Conservation (phyloP, 2,113 vertebrate species). For the Opisthocomus hoazin region DNA sequence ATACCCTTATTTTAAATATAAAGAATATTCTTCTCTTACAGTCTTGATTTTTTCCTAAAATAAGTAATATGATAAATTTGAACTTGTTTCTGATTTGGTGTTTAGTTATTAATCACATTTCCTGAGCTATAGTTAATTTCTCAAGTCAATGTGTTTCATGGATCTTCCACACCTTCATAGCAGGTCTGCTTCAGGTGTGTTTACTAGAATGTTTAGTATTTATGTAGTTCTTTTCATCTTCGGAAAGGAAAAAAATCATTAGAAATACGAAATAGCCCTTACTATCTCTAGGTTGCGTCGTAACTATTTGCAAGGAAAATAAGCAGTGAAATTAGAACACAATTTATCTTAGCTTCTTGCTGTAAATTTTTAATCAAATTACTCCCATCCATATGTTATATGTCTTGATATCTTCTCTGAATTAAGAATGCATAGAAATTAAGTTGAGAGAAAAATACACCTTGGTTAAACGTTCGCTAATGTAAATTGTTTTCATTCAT, state of each 20-base stretch:
- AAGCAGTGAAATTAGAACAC: background rate
- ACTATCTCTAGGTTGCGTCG: background rate
- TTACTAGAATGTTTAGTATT: background rate
- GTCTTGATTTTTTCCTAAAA: background rate
- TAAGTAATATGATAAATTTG: background rate
- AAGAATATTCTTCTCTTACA: background rate
- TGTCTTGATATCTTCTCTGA: background rate
- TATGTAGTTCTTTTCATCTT: background rate
- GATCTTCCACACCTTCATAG: background rate
- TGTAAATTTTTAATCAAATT: background rate
- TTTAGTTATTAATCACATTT: background rate
- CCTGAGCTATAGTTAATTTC: background rate
- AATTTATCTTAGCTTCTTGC: background rate
- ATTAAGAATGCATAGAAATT: background rate
- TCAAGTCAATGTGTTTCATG: background rate
- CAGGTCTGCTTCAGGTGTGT: background rate
- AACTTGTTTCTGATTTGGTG: background rate
- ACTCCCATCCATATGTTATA: background rate
- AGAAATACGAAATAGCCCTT: background rate
- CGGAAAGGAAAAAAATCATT: background rate
- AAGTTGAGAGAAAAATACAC: background rate
- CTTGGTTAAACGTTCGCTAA: background rate
- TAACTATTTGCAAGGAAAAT: background rate
- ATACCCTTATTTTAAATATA: background rate
- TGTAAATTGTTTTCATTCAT: background rate